Base-by-base conservation (phyloP, 2,797 vertebrate species). In the Helicolenus hilgendorfi region DNA sequence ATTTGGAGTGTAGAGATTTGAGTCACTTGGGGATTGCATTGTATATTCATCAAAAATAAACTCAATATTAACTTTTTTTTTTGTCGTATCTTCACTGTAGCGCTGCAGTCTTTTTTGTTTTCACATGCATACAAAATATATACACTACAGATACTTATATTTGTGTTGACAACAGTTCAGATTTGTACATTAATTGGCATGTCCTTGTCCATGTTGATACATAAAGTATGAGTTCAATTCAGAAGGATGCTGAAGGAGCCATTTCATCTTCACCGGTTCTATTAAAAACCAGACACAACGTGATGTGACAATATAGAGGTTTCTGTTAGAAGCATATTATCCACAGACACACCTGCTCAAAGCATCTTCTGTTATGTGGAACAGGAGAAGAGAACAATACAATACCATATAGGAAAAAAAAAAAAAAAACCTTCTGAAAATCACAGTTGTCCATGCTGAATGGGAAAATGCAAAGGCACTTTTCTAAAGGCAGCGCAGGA, bases 391-490 rank as follows among this genome's bases (percentile, higher is more conserved):
- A 33, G 7, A 82, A 63, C 62, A 79, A 73, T 56, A 49, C 27
- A 22, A 64, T 22, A 15, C 7, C 20, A 53, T 55, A 41, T 22
- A 26, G 62, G 8, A 7, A 33, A 35, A 20, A 20, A 49, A 49
- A 49, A 38, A 53, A 63, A 11, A 53, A 18, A 74, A 60, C 7
- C 63, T 8, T 55, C 36, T 77, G 45, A 84, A 82, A 73, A 81
- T 76, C 22, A 73, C 55, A 87, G 67, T 75, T 53, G 26, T 75
- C 58, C 22, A 11, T 2, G 24, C 38, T 27, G 24, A 73, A 81
- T 45, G 86, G 68, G 29, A 67, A 81, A 45, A 80, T 84, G 45
- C 26, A 77, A 72, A 88, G 58, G 45, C 62, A 13, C 62, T 58
- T 75, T 5, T 76, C 18, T 74, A 77, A 88, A 88, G 79, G 73